phyloP scores from a whole-genome alignment of 2,113 vertebrate genomes.

The Chionis minor region DNA sequence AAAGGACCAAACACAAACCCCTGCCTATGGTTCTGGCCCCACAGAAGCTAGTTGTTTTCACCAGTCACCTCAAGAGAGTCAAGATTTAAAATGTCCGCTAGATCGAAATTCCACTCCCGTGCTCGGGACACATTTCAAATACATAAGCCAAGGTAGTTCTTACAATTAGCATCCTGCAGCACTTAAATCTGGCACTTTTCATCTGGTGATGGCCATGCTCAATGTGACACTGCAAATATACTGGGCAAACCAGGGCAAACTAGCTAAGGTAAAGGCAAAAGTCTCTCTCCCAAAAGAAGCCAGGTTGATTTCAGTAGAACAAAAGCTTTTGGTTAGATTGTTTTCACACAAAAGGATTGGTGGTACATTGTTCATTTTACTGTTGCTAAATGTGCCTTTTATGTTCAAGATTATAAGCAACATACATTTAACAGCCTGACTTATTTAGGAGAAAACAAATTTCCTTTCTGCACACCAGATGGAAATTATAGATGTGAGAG shows the following conservation, averaged over 20 bases:
- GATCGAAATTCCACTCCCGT: background rate
- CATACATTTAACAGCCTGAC: conserved; percentile 8
- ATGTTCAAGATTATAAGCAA: conserved; percentile 23
- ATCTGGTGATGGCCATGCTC: background rate
- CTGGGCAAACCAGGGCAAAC: background rate
- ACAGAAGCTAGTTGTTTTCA: background rate
- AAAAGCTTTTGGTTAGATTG: background rate
- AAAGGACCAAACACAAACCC: background rate
- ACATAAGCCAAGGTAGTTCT: background rate
- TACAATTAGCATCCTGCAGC: background rate
- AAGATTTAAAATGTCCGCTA: background rate
- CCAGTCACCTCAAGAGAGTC: background rate
- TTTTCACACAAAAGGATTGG: background rate
- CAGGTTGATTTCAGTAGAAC: background rate
- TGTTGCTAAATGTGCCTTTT: background rate
- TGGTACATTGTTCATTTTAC: background rate
- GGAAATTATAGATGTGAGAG: conserved; percentile 39
- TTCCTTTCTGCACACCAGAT: conserved; percentile 57
- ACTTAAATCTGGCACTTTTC: background rate
- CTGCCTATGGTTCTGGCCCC: background rate
- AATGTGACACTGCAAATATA: background rate
- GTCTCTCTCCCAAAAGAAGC: background rate
- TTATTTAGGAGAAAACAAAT: conserved; percentile 42
- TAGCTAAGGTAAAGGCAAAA: background rate
- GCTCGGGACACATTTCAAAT: background rate